These are phyloP conservation scores for Dendrolimus punctatus DNA, from an alignment of 1,140 invertebrate species.

Conservation along the genomic window DNA sequence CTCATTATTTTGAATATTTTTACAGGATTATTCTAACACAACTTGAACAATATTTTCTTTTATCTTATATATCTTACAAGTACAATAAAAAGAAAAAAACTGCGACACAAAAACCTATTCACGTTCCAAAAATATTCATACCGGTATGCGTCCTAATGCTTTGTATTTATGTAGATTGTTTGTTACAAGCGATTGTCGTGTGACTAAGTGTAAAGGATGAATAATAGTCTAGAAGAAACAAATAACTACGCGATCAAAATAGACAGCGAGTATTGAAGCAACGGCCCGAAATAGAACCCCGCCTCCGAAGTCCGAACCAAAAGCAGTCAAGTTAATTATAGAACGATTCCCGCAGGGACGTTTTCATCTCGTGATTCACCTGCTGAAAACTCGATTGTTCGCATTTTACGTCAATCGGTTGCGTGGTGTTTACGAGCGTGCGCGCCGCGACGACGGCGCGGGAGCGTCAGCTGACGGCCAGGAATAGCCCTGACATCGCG, in stretches of 20 bases:
- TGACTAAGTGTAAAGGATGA: conserved; percentile 7
- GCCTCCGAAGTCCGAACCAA: conserved; percentile 65
- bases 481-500: conserved; percentile 69
- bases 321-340: conserved; percentile 67
- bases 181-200: too few relatives aligned
- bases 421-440: conserved; percentile 64
- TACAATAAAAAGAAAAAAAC: too few relatives aligned
- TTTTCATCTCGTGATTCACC: conserved; percentile 67
- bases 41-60: too few relatives aligned
- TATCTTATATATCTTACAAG: too few relatives aligned
- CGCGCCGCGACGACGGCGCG: conserved; percentile 27
- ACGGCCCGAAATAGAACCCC: conserved; percentile 60
- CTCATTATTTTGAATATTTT: too few relatives aligned
- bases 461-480: conserved; percentile 67
- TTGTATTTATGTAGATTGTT: too few relatives aligned
- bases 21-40: too few relatives aligned
- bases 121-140: too few relatives aligned
- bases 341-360: conserved; percentile 51
- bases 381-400: conserved; percentile 68
- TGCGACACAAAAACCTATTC: too few relatives aligned
- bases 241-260: conserved; percentile 47
- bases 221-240: conserved; percentile 38
- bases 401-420: conserved; percentile 65
- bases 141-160: too few relatives aligned
- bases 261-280: conserved; percentile 52